Base-by-base conservation (phyloP, 2,888 invertebrate species). In the Conistra vaccinii region DNA sequence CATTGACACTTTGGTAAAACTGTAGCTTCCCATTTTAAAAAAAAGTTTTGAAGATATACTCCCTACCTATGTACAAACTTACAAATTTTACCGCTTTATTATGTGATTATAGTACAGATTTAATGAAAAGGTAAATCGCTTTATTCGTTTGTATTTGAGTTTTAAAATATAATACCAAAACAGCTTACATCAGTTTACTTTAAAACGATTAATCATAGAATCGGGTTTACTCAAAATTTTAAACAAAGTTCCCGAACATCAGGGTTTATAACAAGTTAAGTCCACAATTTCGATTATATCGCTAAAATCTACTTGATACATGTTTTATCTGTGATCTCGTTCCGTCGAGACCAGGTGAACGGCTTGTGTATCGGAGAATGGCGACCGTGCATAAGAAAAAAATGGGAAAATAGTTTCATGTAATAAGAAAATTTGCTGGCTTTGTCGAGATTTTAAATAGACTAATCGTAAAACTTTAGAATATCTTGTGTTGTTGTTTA, bases 311-410 rank as follows among this genome's bases (percentile, higher is more conserved):
- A 69, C 73, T 74, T 14, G 71, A 68, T 51, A 55, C 84, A 72
- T 84, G 84, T 45, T 42, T 23, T 84, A 84, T 84, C 84, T 66
- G 12, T 45, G 69, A 84, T 84, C 84, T 72, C 39, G 20, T 23
- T 12, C 63, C 42, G 39, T 74, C 73, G 76, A 73, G 73, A 78
- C 23, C 84, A 84, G 84, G 84, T 84, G 75, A 67, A 76, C 29
- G 10, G 74, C 62, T 69, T 63, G 32, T 35, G 20, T 57, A 75
- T 73, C 32, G 51, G 55, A 82, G 71, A 68, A 74, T 78, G 29
- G 57, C 4, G 32, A 48, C 39, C 26, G 39, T 45, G 45, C 23
- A 45, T 26, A 48, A 29, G 45, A 45, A 32, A 57, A 60, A 53
- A 57, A 17, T n/a, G 2, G 20, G 4, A 51, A 39, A 12, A 26